A percentile compares a stretch with the other conserved stretches of the same genome.
Evolutionary conservation across 2,888 invertebrate genomes (phyloP).

Genomic region (Drosophila recens): DNA sequence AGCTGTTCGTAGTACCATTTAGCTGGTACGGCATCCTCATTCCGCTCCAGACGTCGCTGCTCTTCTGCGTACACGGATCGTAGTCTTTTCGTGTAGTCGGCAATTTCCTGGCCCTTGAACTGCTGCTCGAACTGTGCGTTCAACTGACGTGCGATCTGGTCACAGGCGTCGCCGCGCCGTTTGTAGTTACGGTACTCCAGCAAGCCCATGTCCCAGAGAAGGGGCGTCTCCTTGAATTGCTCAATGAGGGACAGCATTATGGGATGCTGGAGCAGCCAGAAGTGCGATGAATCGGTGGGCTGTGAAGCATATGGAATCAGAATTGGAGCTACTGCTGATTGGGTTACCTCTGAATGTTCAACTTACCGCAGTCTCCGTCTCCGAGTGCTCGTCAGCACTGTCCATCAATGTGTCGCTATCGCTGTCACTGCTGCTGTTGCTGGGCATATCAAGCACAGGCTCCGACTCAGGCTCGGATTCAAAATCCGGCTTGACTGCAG

Average conservation of each 20-base stretch:
- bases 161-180: conserved; percentile 27
- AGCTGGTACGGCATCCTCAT: neutral
- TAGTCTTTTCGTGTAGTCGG: conserved; percentile 20
- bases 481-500: neutral
- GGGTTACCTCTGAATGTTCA: neutral
- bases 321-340: neutral
- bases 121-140: conserved; percentile 28
- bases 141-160: conserved; percentile 27
- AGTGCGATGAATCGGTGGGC: conserved; percentile 10
- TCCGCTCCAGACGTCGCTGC: conserved; percentile 20
- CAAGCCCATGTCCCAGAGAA: conserved; percentile 42
- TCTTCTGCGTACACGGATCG: conserved; percentile 26
- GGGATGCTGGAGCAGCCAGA: conserved; percentile 48
- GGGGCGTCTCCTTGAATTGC: conserved; percentile 18
- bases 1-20: conserved; percentile 37
- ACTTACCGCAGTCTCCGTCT: conserved; percentile 11
- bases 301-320: neutral
- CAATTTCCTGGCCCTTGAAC: conserved; percentile 23
- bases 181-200: conserved; percentile 32
- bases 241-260: conserved; percentile 51
- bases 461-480: neutral
- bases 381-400: neutral
- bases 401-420: neutral
- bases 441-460: neutral
- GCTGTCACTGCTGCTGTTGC: neutral